These are phyloP conservation scores for Rhogogaster chlorosoma DNA, from an alignment of 2,888 invertebrate genomes.

Conservation along the genomic window DNA sequence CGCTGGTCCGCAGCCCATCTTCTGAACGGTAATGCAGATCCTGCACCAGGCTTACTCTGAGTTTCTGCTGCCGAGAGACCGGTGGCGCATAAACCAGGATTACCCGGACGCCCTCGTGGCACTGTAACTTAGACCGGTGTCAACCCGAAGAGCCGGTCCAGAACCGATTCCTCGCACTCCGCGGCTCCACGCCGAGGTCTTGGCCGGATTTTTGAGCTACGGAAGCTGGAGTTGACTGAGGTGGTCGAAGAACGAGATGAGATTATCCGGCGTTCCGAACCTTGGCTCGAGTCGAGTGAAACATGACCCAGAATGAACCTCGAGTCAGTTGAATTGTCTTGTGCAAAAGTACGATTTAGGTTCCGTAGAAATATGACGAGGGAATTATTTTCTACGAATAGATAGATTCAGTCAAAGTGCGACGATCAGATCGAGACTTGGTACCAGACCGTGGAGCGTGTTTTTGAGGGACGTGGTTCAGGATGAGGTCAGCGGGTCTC, in stretches of 20 bases:
- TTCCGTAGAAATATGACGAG: too few species aligned
- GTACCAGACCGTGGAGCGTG: slow-evolving; percentile 52
- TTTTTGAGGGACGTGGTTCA: slow-evolving; percentile 70
- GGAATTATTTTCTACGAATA: not conserved
- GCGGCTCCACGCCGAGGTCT: not conserved
- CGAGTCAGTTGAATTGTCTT: not conserved
- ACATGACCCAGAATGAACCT: not conserved
- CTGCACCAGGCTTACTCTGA: slow-evolving; percentile 12
- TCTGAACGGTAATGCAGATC: slow-evolving; percentile 16
- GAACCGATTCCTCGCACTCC: not conserved
- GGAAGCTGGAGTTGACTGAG: not conserved
- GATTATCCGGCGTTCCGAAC: too few species aligned
- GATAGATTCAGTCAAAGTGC: not conserved
- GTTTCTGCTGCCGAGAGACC: slow-evolving; percentile 9
- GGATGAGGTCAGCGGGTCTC: slow-evolving; percentile 68
- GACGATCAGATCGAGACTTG: not conserved
- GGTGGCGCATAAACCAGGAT: slow-evolving; percentile 70
- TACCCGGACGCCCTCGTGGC: slow-evolving; percentile 65
- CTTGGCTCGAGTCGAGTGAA: not conserved
- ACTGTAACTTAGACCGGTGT: slow-evolving; percentile 65
- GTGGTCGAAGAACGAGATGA: not conserved
- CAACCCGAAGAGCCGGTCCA: slow-evolving; percentile 29
- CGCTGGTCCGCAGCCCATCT: not conserved
- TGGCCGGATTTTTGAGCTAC: slow-evolving; percentile 16
- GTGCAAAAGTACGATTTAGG: too few species aligned